Evolutionary conservation across 2,113 vertebrate species (phyloP), one percentile per base, ranked within the genome.

Genomic region (Polypterus senegalus): DNA sequence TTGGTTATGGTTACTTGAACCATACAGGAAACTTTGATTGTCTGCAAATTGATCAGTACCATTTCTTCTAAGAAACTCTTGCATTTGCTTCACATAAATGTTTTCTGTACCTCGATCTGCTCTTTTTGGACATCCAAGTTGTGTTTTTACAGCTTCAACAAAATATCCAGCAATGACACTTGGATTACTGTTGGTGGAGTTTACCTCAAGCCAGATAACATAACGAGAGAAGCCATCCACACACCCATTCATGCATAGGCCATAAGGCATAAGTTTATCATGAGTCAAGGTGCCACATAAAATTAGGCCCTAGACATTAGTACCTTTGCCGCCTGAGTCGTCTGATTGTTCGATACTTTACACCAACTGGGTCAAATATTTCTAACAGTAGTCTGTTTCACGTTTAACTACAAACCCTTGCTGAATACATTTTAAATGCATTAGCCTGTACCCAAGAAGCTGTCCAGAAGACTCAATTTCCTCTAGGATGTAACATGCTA

Each of bases 401-500:
- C n/a, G n/a, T n/a, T n/a, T n/a, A n/a, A n/a, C n/a, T n/a, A n/a
- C n/a, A 52, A 52, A 52, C 10, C 49, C 49, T 8, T 3, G 3
- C 49, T 52, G 49, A 52, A 52, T 52, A 52, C 49, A 52, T 52
- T 52, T 52, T 52, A 52, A 52, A 52, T 52, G 49, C 49, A 52
- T 52, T 10, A n/a, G n/a, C n/a, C n/a, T n/a, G n/a, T n/a, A n/a
- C n/a, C n/a, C n/a, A n/a, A n/a, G n/a, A n/a, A n/a, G n/a, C n/a
- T n/a, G n/a, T n/a, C n/a, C n/a, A n/a, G n/a, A n/a, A n/a, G n/a
- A n/a, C n/a, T n/a, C n/a, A n/a, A n/a, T n/a, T n/a, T n/a, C n/a
- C n/a, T n/a, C n/a, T n/a, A n/a, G n/a, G n/a, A n/a, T n/a, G n/a
- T n/a, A n/a, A 52, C 2, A 52, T 10, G 49, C 49, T 8, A 52